Evolutionary conservation across 2,113 vertebrate genomes (phyloP).

Genomic region (Hydropotes inermis): DNA sequence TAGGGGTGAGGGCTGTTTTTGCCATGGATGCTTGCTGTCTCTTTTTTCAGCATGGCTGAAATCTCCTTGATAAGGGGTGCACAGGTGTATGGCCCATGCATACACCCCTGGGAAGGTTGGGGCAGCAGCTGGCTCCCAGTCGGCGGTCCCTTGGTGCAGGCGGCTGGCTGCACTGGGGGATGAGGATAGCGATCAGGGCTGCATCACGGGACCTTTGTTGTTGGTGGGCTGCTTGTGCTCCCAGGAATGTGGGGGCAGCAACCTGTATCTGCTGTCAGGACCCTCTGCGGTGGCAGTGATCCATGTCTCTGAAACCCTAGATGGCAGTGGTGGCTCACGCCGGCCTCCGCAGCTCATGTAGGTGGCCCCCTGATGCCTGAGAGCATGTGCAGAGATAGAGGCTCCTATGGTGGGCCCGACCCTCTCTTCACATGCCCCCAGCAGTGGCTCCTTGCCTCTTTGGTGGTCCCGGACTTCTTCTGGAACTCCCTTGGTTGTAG

Average conservation of each 20-base stretch:
- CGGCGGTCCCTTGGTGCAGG: fast-evolving
- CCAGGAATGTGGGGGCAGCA: not conserved
- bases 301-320: not conserved
- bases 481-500: not conserved
- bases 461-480: not conserved
- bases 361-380: not conserved
- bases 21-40: not conserved
- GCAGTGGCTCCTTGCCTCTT: not conserved
- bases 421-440: not conserved
- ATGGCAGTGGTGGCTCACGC: not conserved
- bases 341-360: fast-evolving
- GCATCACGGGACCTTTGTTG: fast-evolving
- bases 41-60: not conserved
- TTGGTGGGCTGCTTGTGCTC: not conserved
- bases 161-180: not conserved
- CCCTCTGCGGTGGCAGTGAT: not conserved
- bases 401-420: not conserved
- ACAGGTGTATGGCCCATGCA: fast-evolving
- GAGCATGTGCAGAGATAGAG: not conserved
- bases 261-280: not conserved
- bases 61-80: not conserved
- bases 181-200: not conserved
- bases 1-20: not conserved
- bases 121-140: not conserved
- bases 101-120: fast-evolving